Evolutionary conservation across 2,888 invertebrate genomes (phyloP).

Genomic region (Chalcis sispes): DNA sequence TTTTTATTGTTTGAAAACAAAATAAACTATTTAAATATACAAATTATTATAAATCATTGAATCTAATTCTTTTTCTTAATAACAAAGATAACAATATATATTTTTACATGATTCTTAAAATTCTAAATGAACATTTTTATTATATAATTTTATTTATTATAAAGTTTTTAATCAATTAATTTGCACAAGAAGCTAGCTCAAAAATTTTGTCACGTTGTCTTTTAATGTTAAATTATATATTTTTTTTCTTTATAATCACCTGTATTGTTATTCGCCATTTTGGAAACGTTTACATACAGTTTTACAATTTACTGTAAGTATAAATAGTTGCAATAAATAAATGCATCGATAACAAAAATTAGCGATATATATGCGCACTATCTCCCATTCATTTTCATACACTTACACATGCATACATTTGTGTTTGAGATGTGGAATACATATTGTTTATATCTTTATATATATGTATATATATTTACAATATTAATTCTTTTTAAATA

Average conservation of each 20-base stretch:
- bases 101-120: conserved; percentile 8
- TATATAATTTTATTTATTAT: conserved; percentile 11
- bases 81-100: conserved; percentile 46
- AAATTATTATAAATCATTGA: conserved; percentile 41
- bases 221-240: conserved; percentile 13
- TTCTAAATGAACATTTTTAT: conserved; percentile 2
- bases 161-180: conserved; percentile 4
- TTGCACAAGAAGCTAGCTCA: background rate
- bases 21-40: conserved; percentile 45
- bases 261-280: conserved; percentile 5
- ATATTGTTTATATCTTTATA: no score
- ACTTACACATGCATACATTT: conserved; percentile 15
- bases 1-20: conserved; percentile 40
- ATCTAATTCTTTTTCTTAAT: conserved; percentile 34
- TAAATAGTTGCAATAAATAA: conserved; percentile 49
- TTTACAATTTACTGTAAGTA: conserved; percentile 8
- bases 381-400: conserved; percentile 22
- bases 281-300: conserved; percentile 20
- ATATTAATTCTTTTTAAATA: no score
- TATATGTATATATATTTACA: no score
- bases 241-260: background rate
- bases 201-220: background rate
- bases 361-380: conserved; percentile 47
- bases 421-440: no score
- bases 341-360: conserved; percentile 54